Percentiles rank a stretch among this genome's conserved stretches.
These are phyloP conservation scores for Cephus runcator DNA, from an alignment of 2,888 invertebrate genomes.

Conservation along the genomic window DNA sequence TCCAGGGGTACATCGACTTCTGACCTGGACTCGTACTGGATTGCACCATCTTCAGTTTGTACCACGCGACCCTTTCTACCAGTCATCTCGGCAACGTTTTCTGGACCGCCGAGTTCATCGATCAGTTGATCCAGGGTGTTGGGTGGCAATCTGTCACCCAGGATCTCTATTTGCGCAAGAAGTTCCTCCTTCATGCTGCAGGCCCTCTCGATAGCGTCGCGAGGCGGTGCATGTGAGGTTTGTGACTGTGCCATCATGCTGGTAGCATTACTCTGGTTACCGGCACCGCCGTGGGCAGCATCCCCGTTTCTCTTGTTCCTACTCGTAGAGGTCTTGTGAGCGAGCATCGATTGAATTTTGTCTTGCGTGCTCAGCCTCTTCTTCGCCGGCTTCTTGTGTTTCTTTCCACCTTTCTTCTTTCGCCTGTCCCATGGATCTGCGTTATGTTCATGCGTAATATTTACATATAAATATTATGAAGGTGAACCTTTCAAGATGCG, in stretches of 20 bases:
- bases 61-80: conserved; percentile 95
- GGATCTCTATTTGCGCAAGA: conserved; percentile 82
- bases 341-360: conserved; percentile 79
- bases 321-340: conserved; percentile 62
- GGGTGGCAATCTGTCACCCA: conserved; percentile 90
- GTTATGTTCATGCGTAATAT: conserved; percentile 11
- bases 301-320: conserved; percentile 64
- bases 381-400: conserved; percentile 69
- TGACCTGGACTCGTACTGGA: conserved; percentile 93
- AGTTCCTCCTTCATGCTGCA: conserved; percentile 94
- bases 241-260: conserved; percentile 44
- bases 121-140: conserved; percentile 99
- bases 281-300: conserved; percentile 12
- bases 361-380: conserved; percentile 79
- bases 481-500: neutral
- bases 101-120: conserved; percentile 97
- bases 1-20: conserved; percentile 96
- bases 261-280: too few species aligned
- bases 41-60: conserved; percentile 90
- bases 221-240: conserved; percentile 73
- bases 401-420: conserved; percentile 74
- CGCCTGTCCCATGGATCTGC: conserved; percentile 83
- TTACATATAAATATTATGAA: conserved; percentile 8
- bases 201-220: conserved; percentile 88
- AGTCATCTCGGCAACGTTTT: conserved; percentile 99